Base-by-base conservation (phyloP, 1,140 invertebrate genomes). In the Thaumatotibia leucotreta region DNA sequence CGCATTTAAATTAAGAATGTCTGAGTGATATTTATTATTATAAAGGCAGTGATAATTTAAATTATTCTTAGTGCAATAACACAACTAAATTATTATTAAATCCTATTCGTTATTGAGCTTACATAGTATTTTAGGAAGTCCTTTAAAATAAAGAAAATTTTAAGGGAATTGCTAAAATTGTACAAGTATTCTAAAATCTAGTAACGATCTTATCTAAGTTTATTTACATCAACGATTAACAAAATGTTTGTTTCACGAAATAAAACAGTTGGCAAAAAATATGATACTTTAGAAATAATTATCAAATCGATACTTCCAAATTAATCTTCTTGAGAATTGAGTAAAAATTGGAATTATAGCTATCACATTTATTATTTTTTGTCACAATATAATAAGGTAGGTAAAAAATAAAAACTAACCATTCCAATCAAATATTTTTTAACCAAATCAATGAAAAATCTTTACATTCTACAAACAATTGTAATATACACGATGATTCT, bases 91-190 rank as follows among this genome's bases (percentile, higher is more conserved):
- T 54, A 54, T 23, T 54, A 9, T 27, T 1, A 54, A 54, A n/a
- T 22, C 20, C n/a, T 2, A 54, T 54, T 54, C 50, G 50, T 54
- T 54, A 54, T 54, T 54, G 50, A 54, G 50, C 50, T 54, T 54
- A 54, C 50, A 24, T 54, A 54, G 4, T 11, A 27, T 54, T 27
- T 54, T 54, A 23, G 50, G 4, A 54, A 27, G 23, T 54, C 23
- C 50, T 27, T 27, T 27, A 1, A 24, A 54, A 27, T 54, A 4
- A 14, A 4, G 10, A 2, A 2, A 20, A 54, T 5, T 54, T 24
- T 11, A 54, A 54, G 1, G 50, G 23, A 54, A 54, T 23, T 27
- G 9, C 10, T 54, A 27, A 54, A 24, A 27, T 54, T 27, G 8
- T 27, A 54, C 0, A 54, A 24, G n/a, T 27, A 24, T 54, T 54